Conservation (phyloP, 2,888 invertebrate genomes). For the Agrochola circellaris region DNA sequence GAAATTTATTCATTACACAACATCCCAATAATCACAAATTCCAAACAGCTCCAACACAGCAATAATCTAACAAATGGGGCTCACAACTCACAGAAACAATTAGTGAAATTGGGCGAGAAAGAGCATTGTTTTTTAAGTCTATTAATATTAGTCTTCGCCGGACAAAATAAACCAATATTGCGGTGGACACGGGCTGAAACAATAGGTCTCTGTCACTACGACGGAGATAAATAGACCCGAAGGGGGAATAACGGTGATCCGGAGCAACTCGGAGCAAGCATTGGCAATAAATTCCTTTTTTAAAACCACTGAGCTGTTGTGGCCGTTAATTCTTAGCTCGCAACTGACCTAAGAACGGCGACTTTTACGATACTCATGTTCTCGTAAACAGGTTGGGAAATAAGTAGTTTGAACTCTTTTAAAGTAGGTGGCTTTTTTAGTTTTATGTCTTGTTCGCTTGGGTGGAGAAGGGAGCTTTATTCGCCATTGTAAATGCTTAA, state of each 20-base stretch:
- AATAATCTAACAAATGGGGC: constrained; percentile 59
- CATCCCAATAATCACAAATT: constrained; percentile 22
- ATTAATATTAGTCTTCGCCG: constrained; percentile 76
- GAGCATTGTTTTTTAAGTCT: constrained; percentile 75
- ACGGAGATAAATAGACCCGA: constrained; percentile 84
- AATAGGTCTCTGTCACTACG: constrained; percentile 85
- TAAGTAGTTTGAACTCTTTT: constrained; percentile 45
- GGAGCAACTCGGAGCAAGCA: constrained; percentile 48
- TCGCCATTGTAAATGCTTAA: background rate
- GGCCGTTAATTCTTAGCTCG: constrained; percentile 52
- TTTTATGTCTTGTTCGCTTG: constrained; percentile 34
- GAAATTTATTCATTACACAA: constrained; percentile 4
- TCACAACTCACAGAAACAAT: constrained; percentile 65
- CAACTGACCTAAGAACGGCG: constrained; percentile 32
- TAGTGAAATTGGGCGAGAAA: constrained; percentile 71
- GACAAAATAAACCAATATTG: constrained; percentile 84
- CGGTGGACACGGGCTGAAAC: constrained; percentile 81
- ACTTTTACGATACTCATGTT: constrained; percentile 54
- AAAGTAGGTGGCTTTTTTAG: constrained; percentile 3
- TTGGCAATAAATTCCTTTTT: constrained; percentile 72
- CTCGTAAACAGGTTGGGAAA: constrained; percentile 26
- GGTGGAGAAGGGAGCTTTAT: background rate
- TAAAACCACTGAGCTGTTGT: constrained; percentile 63
- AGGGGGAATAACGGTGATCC: constrained; percentile 63
- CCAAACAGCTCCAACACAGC: constrained; percentile 28